Conservation (phyloP, 2,888 invertebrate species). For the Acanthosepion pharaonis region DNA sequence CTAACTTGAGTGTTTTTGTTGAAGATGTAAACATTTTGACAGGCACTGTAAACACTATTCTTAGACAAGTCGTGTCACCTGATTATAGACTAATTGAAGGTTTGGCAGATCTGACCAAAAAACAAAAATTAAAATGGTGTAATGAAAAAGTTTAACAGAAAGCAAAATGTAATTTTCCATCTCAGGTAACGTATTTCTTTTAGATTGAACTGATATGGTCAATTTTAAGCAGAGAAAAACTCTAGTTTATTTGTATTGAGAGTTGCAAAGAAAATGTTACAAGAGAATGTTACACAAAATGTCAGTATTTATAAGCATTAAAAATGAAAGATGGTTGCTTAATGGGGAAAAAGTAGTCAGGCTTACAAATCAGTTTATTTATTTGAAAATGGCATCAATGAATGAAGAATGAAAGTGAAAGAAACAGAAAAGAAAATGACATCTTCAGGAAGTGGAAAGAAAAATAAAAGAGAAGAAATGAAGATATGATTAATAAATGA, state of each 20-base stretch:
- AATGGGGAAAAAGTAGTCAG: not conserved
- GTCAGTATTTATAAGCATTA: not conserved
- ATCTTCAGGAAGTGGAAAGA: not conserved
- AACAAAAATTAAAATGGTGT: not conserved
- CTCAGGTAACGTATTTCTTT: not conserved
- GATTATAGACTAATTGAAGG: not conserved
- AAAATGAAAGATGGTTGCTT: not conserved
- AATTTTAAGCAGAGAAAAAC: not conserved
- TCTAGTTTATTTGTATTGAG: not conserved
- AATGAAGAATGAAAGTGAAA: not conserved
- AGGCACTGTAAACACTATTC: not conserved
- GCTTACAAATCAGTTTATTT: not conserved
- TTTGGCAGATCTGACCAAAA: slow-evolving; percentile 6
- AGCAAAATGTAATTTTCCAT: slow-evolving; percentile 33
- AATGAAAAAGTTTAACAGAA: not conserved
- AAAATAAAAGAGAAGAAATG: too few species aligned
- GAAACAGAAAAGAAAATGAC: not conserved
- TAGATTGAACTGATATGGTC: not conserved
- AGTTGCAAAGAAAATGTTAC: not conserved
- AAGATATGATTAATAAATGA: too few species aligned
- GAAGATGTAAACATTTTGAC: slow-evolving; percentile 13
- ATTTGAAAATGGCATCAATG: not conserved
- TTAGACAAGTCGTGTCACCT: not conserved
- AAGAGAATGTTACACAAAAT: not conserved
- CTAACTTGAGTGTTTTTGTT: not conserved